Evolutionary conservation across 2,113 vertebrate genomes (phyloP).

Genomic region (Bos javanicus): DNA sequence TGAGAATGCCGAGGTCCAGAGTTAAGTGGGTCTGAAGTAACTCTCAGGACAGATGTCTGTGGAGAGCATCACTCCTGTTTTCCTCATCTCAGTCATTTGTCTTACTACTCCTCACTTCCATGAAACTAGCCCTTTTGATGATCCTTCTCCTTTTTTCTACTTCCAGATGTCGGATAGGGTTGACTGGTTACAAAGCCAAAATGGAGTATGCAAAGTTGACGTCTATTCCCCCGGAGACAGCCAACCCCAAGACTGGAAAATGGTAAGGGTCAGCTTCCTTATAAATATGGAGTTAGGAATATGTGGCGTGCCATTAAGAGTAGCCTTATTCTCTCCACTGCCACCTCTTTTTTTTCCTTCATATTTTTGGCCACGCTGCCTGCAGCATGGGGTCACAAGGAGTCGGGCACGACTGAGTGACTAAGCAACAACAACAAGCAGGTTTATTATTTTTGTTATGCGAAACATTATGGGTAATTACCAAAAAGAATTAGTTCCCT

Average conservation of each 20-base stretch:
- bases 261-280: slow-evolving; percentile 20
- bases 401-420: neutral
- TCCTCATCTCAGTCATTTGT: neutral
- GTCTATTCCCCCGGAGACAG: slow-evolving; percentile 41
- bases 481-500: neutral
- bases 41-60: neutral
- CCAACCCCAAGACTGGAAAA: slow-evolving; percentile 51
- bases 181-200: slow-evolving; percentile 71
- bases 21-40: neutral
- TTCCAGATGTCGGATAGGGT: slow-evolving; percentile 63
- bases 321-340: neutral
- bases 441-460: neutral
- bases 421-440: neutral
- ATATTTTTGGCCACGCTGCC: neutral
- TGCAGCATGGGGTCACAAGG: neutral
- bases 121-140: neutral
- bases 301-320: neutral
- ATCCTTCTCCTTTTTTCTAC: neutral
- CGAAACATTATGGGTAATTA: neutral
- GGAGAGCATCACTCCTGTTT: neutral
- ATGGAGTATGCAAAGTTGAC: slow-evolving; percentile 69
- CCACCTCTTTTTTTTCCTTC: neutral
- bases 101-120: neutral
- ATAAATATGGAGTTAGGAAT: neutral
- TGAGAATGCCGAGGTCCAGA: neutral